A percentile compares a stretch with the other conserved stretches of the same genome.
Evolutionary conservation across 2,113 vertebrate genomes (phyloP).

Genomic region (Alosa alosa): DNA sequence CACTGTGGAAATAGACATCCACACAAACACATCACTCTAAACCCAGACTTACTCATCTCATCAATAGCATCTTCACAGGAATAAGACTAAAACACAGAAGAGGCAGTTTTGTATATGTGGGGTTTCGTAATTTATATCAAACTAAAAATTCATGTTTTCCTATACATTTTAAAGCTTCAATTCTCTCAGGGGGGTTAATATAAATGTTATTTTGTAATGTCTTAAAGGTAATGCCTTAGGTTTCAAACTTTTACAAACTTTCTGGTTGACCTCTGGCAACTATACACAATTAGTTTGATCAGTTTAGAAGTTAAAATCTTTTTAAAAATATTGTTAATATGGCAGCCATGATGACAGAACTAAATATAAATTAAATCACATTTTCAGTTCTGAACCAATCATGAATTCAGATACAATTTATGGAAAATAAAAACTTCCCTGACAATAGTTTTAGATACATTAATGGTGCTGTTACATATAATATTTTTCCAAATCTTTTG

Average conservation of each 20-base stretch:
- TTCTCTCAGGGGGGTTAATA: constrained; percentile 28
- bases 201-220: constrained; percentile 14
- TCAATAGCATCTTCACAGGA: constrained; percentile 17
- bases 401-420: background rate
- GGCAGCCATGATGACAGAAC: constrained; percentile 19
- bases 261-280: constrained; percentile 12
- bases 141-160: constrained; percentile 34
- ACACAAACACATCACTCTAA: background rate
- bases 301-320: background rate
- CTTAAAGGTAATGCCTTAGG: constrained; percentile 13
- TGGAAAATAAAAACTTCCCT: constrained; percentile 5
- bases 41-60: background rate
- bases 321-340: background rate
- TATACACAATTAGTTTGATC: constrained; percentile 19
- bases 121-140: constrained; percentile 34
- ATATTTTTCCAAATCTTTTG: constrained; percentile 17
- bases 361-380: constrained; percentile 14
- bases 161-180: constrained; percentile 42
- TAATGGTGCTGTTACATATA: constrained; percentile 5
- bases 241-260: constrained; percentile 10
- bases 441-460: constrained; percentile 23
- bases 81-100: constrained; percentile 15
- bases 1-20: constrained; percentile 24
- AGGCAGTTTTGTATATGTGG: constrained; percentile 38
- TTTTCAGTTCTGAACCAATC: background rate